Conservation (phyloP, 1,140 invertebrate genomes). For the Metopolophium dirhodum region DNA sequence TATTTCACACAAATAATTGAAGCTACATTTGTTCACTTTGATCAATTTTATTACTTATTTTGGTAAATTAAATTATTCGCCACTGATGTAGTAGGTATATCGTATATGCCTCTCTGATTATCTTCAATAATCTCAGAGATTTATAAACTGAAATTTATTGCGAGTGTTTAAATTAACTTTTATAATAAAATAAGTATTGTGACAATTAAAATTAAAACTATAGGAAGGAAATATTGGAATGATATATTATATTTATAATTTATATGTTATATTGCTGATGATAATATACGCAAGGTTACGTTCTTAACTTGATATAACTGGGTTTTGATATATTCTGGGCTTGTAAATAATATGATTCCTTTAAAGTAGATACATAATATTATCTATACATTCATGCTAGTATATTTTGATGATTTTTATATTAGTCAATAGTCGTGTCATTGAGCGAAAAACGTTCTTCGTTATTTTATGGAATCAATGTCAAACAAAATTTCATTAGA, state of each 20-base stretch:
- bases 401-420: neutral
- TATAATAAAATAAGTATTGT: neutral
- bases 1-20: neutral
- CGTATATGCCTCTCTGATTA: neutral
- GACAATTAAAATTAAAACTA: neutral
- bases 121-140: neutral
- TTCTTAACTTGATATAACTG: neutral
- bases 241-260: neutral
- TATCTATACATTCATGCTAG: neutral
- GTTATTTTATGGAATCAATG: conserved; percentile 7
- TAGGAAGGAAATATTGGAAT: neutral
- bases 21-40: neutral
- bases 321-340: too few species aligned
- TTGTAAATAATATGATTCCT: neutral
- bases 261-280: neutral
- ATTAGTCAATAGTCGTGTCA: neutral
- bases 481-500: neutral
- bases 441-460: neutral
- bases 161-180: neutral
- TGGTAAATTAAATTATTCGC: neutral
- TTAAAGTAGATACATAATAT: neutral
- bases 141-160: neutral
- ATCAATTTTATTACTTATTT: neutral
- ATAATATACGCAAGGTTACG: neutral
- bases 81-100: neutral